Base-by-base conservation (phyloP, 2,888 invertebrate species). In the Parasteatoda lunata region DNA sequence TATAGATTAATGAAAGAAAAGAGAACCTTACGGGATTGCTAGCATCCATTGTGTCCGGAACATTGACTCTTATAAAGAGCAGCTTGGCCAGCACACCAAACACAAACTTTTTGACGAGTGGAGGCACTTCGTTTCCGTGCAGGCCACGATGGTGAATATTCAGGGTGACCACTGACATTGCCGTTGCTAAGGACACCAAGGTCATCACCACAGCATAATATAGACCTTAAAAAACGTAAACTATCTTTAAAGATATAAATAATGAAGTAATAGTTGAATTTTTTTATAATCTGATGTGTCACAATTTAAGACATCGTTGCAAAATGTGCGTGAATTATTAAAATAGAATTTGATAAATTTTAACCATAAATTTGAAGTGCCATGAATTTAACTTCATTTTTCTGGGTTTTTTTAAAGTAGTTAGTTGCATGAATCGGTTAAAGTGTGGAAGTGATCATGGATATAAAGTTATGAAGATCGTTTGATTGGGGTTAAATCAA, bases 171-270 rank as follows among this genome's bases (percentile, higher is more conserved):
- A 96, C 96, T 0, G 96, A 96, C 78, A 96, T 93, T 0, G 95
- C 96, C 0, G 95, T 95, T 5, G 96, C 96, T 91, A 96, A 95
- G 0, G 96, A 95, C 68, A 96, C 96, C 89, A 96, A 69, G 90
- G 96, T 96, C 90, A 96, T 96, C 92, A 95, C 95, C 51, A 96
- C 96, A 79, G 96, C 96, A 90, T 96, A 96, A 92, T 96, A 96
- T 90, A 96, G 93, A 93, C 96, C 96, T 96, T 93, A 70, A 92
- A 93, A 5, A 11, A 52, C n/a, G 49, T 49, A 15, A n/a, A n/a
- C 45, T 3, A 30, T 66, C 90, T 77, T 69, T 9, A 13, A 7
- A 11, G 15, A 77, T 64, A 68, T n/a, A 30, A 30, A 2, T 30
- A 30, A 30, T 30, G 30, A 30, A 30, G 30, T 30, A 30, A 30